Conservation (phyloP, 2,888 invertebrate genomes). For the Coenonympha arcania region DNA sequence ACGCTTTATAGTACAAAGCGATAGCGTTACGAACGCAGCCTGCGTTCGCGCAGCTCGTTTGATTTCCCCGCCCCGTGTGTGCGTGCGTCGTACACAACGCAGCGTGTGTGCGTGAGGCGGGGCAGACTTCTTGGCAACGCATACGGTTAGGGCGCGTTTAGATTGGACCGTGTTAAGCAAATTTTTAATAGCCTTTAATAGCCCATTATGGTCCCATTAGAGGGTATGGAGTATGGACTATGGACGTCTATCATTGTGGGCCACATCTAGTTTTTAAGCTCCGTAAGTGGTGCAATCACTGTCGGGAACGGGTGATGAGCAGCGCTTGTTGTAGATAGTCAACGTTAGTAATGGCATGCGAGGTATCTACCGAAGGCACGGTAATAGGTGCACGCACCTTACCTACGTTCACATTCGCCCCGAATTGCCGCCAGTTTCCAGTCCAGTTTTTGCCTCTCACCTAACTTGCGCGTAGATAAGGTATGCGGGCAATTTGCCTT, state of each 20-base stretch:
- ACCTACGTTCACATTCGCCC: slow-evolving; percentile 21
- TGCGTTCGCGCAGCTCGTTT: slow-evolving; percentile 32
- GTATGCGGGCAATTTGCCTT: slow-evolving; percentile 19
- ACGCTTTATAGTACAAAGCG: too few relatives aligned
- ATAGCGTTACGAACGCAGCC: slow-evolving; percentile 22
- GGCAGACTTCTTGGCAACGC: slow-evolving; percentile 59
- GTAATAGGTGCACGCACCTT: slow-evolving; percentile 1
- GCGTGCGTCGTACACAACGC: slow-evolving; percentile 43
- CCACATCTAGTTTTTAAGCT: slow-evolving; percentile 25
- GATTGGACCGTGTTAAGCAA: slow-evolving; percentile 25
- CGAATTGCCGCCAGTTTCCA: slow-evolving; percentile 19
- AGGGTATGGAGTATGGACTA: too few relatives aligned
- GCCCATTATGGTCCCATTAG: slow-evolving; percentile 27
- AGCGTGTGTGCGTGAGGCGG: slow-evolving; percentile 40
- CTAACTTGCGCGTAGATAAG: slow-evolving; percentile 18
- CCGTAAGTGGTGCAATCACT: slow-evolving; percentile 28
- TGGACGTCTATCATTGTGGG: slow-evolving; percentile 27
- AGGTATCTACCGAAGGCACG: slow-evolving; percentile 11
- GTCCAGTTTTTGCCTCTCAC: slow-evolving; percentile 20
- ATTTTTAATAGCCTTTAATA: slow-evolving; percentile 33
- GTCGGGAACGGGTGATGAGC: slow-evolving; percentile 22
- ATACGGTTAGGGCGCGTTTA: slow-evolving; percentile 31
- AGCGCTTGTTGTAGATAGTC: slow-evolving; percentile 23
- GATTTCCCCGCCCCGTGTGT: slow-evolving; percentile 46
- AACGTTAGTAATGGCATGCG: slow-evolving; percentile 18